phyloP scores from a whole-genome alignment of 2,113 vertebrate genomes.

The Aspidoscelis tigris region DNA sequence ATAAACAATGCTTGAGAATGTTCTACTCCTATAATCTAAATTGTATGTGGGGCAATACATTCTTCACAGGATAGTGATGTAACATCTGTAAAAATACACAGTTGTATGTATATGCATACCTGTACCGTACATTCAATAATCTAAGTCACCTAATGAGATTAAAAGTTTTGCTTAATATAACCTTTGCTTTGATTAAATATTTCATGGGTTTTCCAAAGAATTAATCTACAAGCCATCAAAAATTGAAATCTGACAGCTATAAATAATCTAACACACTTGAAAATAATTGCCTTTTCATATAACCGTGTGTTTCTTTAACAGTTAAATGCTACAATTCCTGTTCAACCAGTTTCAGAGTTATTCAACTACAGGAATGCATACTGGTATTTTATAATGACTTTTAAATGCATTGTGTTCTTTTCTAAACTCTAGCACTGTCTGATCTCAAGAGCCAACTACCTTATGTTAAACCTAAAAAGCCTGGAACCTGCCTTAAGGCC shows the following conservation, averaged over 20 bases:
- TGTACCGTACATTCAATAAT: neutral
- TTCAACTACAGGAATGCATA: slow-evolving; percentile 65
- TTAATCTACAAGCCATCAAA: neutral
- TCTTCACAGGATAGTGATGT: neutral
- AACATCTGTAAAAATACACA: neutral
- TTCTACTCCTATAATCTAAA: neutral
- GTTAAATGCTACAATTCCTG: slow-evolving; percentile 62
- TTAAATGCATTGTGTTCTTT: slow-evolving; percentile 24
- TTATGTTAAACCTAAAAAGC: neutral
- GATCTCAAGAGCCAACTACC: neutral
- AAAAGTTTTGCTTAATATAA: neutral
- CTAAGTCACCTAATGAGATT: neutral
- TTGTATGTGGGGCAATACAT: neutral
- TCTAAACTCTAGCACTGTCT: slow-evolving; percentile 35
- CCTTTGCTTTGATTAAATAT: neutral
- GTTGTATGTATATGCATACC: neutral
- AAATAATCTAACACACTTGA: slow-evolving; percentile 54
- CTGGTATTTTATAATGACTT: slow-evolving; percentile 48
- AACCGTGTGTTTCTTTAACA: slow-evolving; percentile 57
- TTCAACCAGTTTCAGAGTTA: slow-evolving; percentile 58
- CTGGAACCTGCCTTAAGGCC: neutral
- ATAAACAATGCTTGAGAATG: neutral
- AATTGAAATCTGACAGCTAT: slow-evolving; percentile 33
- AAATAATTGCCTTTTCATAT: slow-evolving; percentile 55
- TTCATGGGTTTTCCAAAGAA: neutral